A percentile compares a stretch with the other conserved stretches of the same genome.
These are phyloP conservation scores for Hemistola chrysoprasaria DNA, from an alignment of 2,888 invertebrate species.

Conservation along the genomic window DNA sequence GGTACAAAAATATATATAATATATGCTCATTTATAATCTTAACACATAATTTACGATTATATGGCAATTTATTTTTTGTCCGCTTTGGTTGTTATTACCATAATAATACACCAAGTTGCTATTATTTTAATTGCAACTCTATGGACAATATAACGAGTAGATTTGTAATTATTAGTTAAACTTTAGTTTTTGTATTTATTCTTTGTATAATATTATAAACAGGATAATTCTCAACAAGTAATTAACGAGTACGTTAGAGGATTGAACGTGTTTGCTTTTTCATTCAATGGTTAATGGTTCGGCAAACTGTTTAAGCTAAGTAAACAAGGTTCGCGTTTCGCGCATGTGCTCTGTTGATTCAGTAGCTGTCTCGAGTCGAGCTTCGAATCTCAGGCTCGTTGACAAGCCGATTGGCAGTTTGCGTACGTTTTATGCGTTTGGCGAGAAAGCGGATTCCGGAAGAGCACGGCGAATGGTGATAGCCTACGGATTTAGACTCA, in stretches of 20 bases:
- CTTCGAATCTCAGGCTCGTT: conserved; percentile 38
- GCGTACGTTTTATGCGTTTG: conserved; percentile 69
- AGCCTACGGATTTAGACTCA: conserved; percentile 68
- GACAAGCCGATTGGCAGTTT: conserved; percentile 70
- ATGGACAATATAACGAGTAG: too few species aligned
- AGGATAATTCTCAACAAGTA: conserved; percentile 14
- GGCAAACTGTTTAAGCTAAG: conserved; percentile 55
- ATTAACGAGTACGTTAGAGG: conserved; percentile 10
- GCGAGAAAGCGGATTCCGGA: conserved; percentile 72
- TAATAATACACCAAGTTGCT: too few species aligned
- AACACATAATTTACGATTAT: conserved; percentile 15
- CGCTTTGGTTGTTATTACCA: conserved; percentile 3
- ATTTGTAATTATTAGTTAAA: too few species aligned
- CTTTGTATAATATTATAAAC: conserved; percentile 16
- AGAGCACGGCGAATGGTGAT: conserved; percentile 49
- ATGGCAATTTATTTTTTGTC: conserved; percentile 13
- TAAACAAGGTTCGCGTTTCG: conserved; percentile 58
- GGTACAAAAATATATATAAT: too few species aligned
- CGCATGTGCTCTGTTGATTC: conserved; percentile 55
- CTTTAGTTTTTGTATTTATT: too few species aligned
- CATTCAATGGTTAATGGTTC: conserved; percentile 55
- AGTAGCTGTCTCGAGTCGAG: conserved; percentile 48
- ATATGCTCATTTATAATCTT: conserved; percentile 5
- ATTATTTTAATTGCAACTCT: not conserved
- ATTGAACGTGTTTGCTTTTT: conserved; percentile 30